Evolutionary conservation across 1,140 invertebrate species (phyloP), one percentile per base, ranked within the genome.

Genomic region (Dinoponera quadriceps): DNA sequence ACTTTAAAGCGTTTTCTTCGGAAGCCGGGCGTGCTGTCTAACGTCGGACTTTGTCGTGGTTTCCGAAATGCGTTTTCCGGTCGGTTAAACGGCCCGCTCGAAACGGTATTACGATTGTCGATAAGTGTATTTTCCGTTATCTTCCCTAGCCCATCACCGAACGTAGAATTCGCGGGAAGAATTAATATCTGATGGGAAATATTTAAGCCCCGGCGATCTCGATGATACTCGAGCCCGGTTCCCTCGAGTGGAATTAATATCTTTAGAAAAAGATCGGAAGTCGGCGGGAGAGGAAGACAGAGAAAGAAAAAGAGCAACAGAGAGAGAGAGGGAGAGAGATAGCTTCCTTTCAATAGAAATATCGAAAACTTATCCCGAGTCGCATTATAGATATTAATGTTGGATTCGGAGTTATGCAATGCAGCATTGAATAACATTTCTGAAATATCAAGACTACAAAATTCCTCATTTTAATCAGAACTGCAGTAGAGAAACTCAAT

Each of bases 31-130:
- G 78, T 74, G 57, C 72, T 65, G 77, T 87, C 87, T 87, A 85
- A 82, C 86, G 75, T 82, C 57, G 44, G 63, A 62, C 29, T 69
- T 78, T 71, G 77, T 74, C 66, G 74, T 62, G 74, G 74, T 71
- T 73, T 55, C 49, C 63, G 60, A 85, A 85, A 85, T 73, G 84
- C 88, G 87, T 91, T 91, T 90, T 91, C 83, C 89, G 83, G 84
- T 80, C 87, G 78, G 86, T 83, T 90, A 89, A 82, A 85, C 20
- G 69, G 29, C 78, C 87, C 82, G 88, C 87, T 85, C 88, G 86
- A 85, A 85, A 87, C 78, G 82, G 83, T 75, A 85, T 87, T 85
- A 88, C 87, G 86, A 88, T 85, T 87, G 88, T 85, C 88, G 87
- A 74, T 74, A 80, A 80, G 65, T 80, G 25, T 80, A 80, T 80